phyloP scores from a whole-genome alignment of 1,140 invertebrate species.

The Meloidogyne chitwoodi region DNA sequence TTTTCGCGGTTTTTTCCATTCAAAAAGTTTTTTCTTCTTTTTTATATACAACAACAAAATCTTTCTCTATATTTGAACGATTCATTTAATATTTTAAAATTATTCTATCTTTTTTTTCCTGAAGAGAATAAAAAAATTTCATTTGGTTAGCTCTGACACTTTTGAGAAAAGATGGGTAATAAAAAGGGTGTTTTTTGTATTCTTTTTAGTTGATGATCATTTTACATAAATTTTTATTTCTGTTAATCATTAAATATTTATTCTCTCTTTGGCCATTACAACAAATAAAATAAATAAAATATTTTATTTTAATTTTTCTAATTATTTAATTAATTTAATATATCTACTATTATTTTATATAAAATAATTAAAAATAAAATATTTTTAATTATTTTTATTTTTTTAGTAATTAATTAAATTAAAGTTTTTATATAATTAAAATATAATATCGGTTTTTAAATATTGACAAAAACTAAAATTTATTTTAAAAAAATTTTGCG shows the following conservation, averaged over 20 bases:
- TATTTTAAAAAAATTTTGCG: too few species aligned
- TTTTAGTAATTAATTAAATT: too few species aligned
- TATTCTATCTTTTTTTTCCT: neutral
- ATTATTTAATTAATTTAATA: too few species aligned
- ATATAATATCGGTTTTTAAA: too few species aligned
- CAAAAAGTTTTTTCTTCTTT: neutral
- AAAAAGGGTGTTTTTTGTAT: neutral
- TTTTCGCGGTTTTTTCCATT: neutral
- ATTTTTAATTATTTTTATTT: too few species aligned
- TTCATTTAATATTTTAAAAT: neutral
- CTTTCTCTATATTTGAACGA: neutral
- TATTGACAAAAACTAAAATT: too few species aligned
- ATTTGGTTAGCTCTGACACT: neutral
- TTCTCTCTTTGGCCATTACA: neutral
- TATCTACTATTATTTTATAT: too few species aligned
- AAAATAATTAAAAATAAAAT: too few species aligned
- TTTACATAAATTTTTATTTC: neutral
- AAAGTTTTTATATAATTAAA: too few species aligned
- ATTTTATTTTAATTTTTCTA: too few species aligned
- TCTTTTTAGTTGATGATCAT: neutral
- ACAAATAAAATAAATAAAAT: neutral
- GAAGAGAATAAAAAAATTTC: neutral
- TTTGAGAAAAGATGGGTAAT: too few species aligned
- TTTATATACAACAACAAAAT: too few species aligned
- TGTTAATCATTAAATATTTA: neutral